Evolutionary conservation across 1,140 invertebrate species (phyloP).

Genomic region (Zophobas atratus): DNA sequence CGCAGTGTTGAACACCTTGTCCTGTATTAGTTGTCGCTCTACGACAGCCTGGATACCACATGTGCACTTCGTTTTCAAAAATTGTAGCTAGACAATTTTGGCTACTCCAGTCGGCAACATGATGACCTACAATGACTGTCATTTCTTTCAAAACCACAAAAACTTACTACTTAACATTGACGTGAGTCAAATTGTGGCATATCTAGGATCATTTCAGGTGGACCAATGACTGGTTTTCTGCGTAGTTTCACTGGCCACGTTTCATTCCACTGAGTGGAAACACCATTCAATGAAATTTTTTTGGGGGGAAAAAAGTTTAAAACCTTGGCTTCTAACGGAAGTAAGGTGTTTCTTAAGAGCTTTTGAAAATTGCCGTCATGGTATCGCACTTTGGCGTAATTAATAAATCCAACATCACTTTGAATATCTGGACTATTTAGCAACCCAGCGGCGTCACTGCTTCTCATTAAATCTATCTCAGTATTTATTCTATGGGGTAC

Average conservation of each 20-base stretch:
- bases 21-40: conserved; percentile 8
- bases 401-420: neutral
- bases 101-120: conserved; percentile 48
- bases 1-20: conserved; percentile 16
- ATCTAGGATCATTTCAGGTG: conserved; percentile 34
- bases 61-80: conserved; percentile 45
- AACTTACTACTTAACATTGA: neutral
- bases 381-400: conserved; percentile 31
- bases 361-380: conserved; percentile 7
- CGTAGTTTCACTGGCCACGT: conserved; percentile 40
- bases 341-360: neutral
- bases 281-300: neutral
- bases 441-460: too few relatives aligned
- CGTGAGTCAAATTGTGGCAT: conserved; percentile 41
- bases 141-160: neutral
- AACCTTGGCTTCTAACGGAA: neutral
- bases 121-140: neutral
- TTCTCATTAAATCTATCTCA: too few relatives aligned
- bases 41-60: conserved; percentile 39
- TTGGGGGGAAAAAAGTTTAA: conserved; percentile 22
- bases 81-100: conserved; percentile 43
- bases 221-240: conserved; percentile 19
- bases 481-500: too few relatives aligned
- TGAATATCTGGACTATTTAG: too few relatives aligned
- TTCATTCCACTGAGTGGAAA: neutral